phyloP scores from a whole-genome alignment of 1,140 invertebrate genomes.

The Achroia grisella region DNA sequence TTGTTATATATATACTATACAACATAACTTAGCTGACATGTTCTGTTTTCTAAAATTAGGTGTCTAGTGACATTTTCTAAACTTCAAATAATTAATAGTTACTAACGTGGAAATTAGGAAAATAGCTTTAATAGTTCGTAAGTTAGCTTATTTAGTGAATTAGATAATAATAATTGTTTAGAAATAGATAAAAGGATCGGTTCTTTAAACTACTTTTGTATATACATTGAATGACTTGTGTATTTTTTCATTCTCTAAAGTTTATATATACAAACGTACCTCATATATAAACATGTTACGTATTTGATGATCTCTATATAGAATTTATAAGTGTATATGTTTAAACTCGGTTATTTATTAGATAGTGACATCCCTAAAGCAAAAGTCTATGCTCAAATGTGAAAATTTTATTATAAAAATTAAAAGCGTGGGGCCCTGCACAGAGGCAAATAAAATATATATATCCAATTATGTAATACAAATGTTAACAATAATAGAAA shows the following conservation, averaged over 20 bases:
- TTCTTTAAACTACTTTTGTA: no score
- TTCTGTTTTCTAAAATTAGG: conserved; percentile 6
- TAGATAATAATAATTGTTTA: not conserved
- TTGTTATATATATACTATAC: conserved; percentile 16
- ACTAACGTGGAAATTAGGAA: conserved; percentile 38
- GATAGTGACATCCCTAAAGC: conserved; percentile 3
- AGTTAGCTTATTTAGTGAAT: conserved; percentile 17
- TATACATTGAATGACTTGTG: no score
- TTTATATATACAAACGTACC: not conserved
- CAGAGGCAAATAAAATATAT: no score
- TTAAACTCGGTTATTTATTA: not conserved
- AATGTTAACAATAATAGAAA: no score
- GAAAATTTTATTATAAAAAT: not conserved
- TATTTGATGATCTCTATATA: not conserved
- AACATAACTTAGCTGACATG: conserved; percentile 1
- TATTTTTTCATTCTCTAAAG: not conserved
- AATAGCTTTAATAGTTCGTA: conserved; percentile 70
- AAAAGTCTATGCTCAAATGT: conserved; percentile 45
- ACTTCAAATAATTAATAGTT: conserved; percentile 9
- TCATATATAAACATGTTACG: not conserved
- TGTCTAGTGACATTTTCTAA: conserved; percentile 9
- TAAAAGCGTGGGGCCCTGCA: no score
- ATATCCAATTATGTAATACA: no score
- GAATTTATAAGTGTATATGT: no score
- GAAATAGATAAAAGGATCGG: not conserved